These are phyloP conservation scores for Xenopus tropicalis DNA, from an alignment of 2,113 vertebrate genomes.

Conservation along the genomic window UCB_Xtro_10.0 CM004444.2:128347001-128347500, in stretches of 20 bases:
- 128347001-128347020: no score
- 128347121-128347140: slow-evolving; percentile 33
- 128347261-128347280: slow-evolving; percentile 45
- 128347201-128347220: slow-evolving; percentile 40
- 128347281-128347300: slow-evolving; percentile 45
- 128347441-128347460: slow-evolving; percentile 20
- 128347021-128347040: not conserved
- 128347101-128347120: slow-evolving; percentile 17
- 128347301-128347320: slow-evolving; percentile 46
- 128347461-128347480: slow-evolving; percentile 31
- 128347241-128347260: slow-evolving; percentile 35
- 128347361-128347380: slow-evolving; percentile 46
- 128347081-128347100: slow-evolving; percentile 23
- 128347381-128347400: slow-evolving; percentile 15
- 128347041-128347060: slow-evolving; percentile 19
- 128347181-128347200: slow-evolving; percentile 35
- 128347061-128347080: slow-evolving; percentile 14
- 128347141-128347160: slow-evolving; percentile 23
- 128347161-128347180: slow-evolving; percentile 37
- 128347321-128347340: slow-evolving; percentile 34
- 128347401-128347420: slow-evolving; percentile 41
- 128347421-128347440: slow-evolving; percentile 36
- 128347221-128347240: slow-evolving; percentile 42
- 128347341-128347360: slow-evolving; percentile 45
- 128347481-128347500: slow-evolving; percentile 37